Evolutionary conservation across 2,113 vertebrate species (phyloP), one percentile per base, ranked within the genome.

Genomic region (Phrynosoma blainvillii): DNA sequence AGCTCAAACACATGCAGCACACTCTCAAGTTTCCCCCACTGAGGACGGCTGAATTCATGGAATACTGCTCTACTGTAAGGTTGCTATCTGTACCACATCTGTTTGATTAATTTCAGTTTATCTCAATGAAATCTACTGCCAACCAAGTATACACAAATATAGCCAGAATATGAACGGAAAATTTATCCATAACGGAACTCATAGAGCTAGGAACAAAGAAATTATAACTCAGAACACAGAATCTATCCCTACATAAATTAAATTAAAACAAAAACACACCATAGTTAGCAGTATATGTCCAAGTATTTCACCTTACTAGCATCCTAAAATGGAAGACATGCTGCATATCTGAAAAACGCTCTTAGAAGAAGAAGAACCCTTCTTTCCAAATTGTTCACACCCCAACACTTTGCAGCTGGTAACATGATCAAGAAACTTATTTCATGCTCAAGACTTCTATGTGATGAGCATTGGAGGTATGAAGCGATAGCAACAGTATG

Each of bases 391-490:
- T 78, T 83, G 93, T 70, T 82, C 87, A 77, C 30, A 86, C 11
- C 76, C 12, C 71, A 87, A 84, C 32, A 3, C 73, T 79, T 89
- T 88, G 0, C 0, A 92, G 84, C 71, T 88, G 87, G 73, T 90
- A 92, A 93, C 84, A 90, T 93, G 93, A 90, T 87, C 56, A 94
- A 73, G 78, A 84, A 86, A 18, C 71, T 91, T 76, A 66, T 85
- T 68, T 12, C 81, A 70, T 82, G 59, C 90, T 89, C 59, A 91
- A 92, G 62, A 76, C 25, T 74, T 84, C 93, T 73, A 85, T 52
- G 56, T 91, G 92, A 79, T 92, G 82, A 93, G 83, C 82, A 42
- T 2, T 40, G 23, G 47, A 80, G 82, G 84, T 78, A 86, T 78
- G 88, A 91, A 79, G 86, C 1, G 40, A 89, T 78, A 84, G 84